Conservation (phyloP, 2,113 vertebrate genomes). For the Edolisoma coerulescens region DNA sequence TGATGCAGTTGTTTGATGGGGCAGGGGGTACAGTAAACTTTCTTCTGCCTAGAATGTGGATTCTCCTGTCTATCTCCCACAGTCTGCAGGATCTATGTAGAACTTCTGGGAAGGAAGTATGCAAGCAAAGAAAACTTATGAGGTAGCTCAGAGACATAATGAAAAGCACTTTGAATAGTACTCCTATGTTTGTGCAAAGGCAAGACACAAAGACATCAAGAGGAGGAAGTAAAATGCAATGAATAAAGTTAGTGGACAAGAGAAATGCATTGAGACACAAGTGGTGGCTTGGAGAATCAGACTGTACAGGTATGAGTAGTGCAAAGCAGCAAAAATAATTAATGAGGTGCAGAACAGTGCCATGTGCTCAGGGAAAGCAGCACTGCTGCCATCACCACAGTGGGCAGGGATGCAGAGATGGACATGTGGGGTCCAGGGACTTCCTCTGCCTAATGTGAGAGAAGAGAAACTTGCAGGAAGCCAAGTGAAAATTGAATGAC, state of each 20-base stretch:
- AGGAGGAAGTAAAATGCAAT: neutral
- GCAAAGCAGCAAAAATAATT: neutral
- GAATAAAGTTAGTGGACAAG: neutral
- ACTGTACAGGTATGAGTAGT: neutral
- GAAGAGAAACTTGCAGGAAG: neutral
- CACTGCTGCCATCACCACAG: neutral
- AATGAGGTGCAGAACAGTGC: neutral
- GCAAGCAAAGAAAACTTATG: neutral
- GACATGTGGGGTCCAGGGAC: neutral
- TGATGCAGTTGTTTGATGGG: neutral
- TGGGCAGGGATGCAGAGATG: neutral
- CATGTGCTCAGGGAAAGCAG: fast-evolving
- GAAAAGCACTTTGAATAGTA: neutral
- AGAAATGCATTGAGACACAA: neutral
- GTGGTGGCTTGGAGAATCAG: neutral
- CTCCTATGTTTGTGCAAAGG: neutral
- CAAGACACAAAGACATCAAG: neutral
- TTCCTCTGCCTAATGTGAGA: neutral
- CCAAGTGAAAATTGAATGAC: fast-evolving
- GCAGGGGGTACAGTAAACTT: neutral
- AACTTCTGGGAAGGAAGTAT: neutral
- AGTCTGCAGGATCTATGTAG: neutral
- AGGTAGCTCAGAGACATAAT: neutral
- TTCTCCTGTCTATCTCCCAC: neutral
- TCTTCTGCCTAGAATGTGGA: neutral